Evolutionary conservation across 2,888 invertebrate genomes (phyloP).

Genomic region (Macropis europaea): DNA sequence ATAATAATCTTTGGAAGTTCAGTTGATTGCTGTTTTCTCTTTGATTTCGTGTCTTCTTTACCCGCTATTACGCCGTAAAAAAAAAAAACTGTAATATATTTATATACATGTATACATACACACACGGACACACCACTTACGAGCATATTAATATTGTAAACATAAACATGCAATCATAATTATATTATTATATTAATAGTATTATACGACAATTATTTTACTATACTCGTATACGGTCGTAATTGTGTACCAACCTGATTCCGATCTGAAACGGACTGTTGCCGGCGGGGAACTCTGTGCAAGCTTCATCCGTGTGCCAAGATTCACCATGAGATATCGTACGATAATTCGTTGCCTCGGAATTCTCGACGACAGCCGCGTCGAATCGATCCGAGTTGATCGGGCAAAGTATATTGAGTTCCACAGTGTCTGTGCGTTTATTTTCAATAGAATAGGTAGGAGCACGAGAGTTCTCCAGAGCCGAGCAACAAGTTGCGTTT

Average conservation of each 20-base stretch:
- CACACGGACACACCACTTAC: conserved; percentile 36
- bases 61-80: conserved; percentile 58
- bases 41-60: conserved; percentile 63
- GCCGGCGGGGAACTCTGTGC: conserved; percentile 13
- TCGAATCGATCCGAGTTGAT: too few relatives aligned
- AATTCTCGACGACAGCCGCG: too few relatives aligned
- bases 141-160: conserved; percentile 53
- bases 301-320: conserved; percentile 23
- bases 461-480: too few relatives aligned
- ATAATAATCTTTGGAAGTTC: conserved; percentile 57
- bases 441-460: too few relatives aligned
- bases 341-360: too few relatives aligned
- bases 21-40: conserved; percentile 57
- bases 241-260: conserved; percentile 52
- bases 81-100: conserved; percentile 71
- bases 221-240: conserved; percentile 64
- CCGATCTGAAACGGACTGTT: conserved; percentile 29
- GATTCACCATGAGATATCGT: background rate
- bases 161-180: conserved; percentile 65
- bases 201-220: conserved; percentile 70
- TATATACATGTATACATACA: conserved; percentile 55
- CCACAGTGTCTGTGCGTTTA: too few relatives aligned
- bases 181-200: conserved; percentile 67
- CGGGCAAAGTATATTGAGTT: too few relatives aligned
- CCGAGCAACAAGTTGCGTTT: background rate